A percentile compares a stretch with the other conserved stretches of the same genome.
These are phyloP conservation scores for Onthophagus sagittarius DNA, from an alignment of 2,888 invertebrate genomes.

Conservation along the genomic window DNA sequence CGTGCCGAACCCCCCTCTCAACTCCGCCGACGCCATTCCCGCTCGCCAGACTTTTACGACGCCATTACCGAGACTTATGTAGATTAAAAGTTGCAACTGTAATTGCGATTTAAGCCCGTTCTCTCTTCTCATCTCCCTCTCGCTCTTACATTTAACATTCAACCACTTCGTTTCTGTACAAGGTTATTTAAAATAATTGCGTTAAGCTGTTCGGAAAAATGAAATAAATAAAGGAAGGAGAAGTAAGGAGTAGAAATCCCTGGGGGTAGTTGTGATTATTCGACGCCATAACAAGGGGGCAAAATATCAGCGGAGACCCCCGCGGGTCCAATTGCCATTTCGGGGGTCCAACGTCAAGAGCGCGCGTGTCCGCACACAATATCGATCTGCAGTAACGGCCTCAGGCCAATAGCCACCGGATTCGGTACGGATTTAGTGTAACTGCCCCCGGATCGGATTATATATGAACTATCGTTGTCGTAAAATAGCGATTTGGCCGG, in stretches of 20 bases:
- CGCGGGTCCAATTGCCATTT: not conserved
- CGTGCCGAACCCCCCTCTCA: conserved; percentile 18
- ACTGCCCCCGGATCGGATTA: conserved; percentile 27
- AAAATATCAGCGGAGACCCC: not conserved
- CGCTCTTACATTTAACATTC: not conserved
- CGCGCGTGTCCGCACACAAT: conserved; percentile 27
- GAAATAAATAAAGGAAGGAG: too few species aligned
- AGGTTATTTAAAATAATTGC: too few species aligned
- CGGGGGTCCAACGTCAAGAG: conserved; percentile 27
- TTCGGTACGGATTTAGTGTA: conserved; percentile 31
- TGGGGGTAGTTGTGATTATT: not conserved
- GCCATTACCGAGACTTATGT: conserved; percentile 40
- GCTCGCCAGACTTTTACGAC: conserved; percentile 36
- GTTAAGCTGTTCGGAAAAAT: too few species aligned
- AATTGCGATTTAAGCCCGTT: conserved; percentile 40
- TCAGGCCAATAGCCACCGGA: conserved; percentile 30
- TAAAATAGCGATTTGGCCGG: conserved; percentile 22
- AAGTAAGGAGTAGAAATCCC: not conserved
- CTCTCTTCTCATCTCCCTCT: not conserved
- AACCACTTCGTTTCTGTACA: too few species aligned
- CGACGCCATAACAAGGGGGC: not conserved
- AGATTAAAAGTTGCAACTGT: conserved; percentile 44
- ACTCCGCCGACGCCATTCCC: conserved; percentile 1
- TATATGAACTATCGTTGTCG: conserved; percentile 25
- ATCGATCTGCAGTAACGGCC: conserved; percentile 32